Conservation (phyloP, 2,888 invertebrate species). For the Ypsolopha scabrella region DNA sequence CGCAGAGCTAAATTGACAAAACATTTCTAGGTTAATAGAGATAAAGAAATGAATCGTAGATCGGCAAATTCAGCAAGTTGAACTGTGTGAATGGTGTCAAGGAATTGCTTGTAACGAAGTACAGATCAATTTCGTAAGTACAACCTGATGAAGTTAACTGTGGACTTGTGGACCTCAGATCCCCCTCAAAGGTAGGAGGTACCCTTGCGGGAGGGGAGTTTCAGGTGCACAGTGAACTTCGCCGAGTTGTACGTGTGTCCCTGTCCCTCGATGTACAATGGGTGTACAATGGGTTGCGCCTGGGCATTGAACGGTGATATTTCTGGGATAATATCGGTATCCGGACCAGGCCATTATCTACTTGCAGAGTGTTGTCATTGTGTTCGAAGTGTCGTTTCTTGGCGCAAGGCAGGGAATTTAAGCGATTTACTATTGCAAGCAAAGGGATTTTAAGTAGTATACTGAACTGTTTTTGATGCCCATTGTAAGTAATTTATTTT, state of each 20-base stretch:
- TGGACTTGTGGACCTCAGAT: background rate
- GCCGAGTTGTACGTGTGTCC: background rate
- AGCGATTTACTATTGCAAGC: no score
- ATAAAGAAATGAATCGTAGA: no score
- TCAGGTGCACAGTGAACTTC: no score
- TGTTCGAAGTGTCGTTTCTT: background rate
- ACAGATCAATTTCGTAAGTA: background rate
- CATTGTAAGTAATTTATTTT: no score
- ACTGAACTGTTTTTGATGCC: no score
- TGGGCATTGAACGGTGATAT: constrained; percentile 11
- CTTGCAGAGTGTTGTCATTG: constrained; percentile 8
- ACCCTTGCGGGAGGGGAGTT: no score
- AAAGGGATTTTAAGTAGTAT: no score
- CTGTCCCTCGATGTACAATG: constrained; percentile 10
- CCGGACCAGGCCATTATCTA: constrained; percentile 18
- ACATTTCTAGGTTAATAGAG: no score
- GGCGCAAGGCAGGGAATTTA: no score
- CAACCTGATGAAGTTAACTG: background rate
- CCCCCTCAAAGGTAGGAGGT: background rate
- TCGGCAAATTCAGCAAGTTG: background rate
- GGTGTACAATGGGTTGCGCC: constrained; percentile 15
- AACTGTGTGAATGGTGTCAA: constrained; percentile 24
- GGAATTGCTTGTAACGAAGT: constrained; percentile 19
- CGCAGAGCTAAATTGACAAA: no score
- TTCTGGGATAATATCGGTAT: constrained; percentile 16